These are phyloP conservation scores for Macrotis lagotis DNA, from an alignment of 2,113 vertebrate genomes.

Conservation along the genomic window DNA sequence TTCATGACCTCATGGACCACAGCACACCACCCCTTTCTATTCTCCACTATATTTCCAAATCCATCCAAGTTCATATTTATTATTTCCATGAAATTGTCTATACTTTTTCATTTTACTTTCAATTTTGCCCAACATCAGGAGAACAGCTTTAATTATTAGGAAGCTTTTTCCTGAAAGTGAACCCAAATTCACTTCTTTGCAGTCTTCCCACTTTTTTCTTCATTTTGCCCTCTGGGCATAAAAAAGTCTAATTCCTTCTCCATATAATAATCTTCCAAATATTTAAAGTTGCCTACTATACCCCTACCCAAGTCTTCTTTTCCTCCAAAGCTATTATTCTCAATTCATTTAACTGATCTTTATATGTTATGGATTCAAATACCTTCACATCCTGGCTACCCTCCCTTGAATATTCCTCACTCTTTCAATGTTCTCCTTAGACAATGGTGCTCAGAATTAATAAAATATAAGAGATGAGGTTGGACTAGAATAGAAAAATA, in stretches of 20 bases:
- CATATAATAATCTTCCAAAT: not conserved
- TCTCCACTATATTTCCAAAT: too few species aligned
- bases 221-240: not conserved
- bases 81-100: too few species aligned
- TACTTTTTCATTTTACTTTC: too few species aligned
- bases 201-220: not conserved
- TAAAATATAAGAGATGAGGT: not conserved
- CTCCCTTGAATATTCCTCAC: not conserved
- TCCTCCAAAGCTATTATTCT: not conserved
- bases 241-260: not conserved
- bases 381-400: not conserved
- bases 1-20: not conserved
- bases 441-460: not conserved
- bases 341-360: not conserved
- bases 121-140: too few species aligned
- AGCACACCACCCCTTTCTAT: too few species aligned
- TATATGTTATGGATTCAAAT: not conserved
- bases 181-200: not conserved
- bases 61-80: too few species aligned
- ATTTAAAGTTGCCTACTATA: not conserved
- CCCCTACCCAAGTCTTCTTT: not conserved
- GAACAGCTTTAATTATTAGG: not conserved
- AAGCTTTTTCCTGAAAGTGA: not conserved
- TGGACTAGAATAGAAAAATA: not conserved
- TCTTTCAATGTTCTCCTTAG: not conserved